Base-by-base conservation (phyloP, 2,113 vertebrate genomes). In the Setophaga coronata region DNA sequence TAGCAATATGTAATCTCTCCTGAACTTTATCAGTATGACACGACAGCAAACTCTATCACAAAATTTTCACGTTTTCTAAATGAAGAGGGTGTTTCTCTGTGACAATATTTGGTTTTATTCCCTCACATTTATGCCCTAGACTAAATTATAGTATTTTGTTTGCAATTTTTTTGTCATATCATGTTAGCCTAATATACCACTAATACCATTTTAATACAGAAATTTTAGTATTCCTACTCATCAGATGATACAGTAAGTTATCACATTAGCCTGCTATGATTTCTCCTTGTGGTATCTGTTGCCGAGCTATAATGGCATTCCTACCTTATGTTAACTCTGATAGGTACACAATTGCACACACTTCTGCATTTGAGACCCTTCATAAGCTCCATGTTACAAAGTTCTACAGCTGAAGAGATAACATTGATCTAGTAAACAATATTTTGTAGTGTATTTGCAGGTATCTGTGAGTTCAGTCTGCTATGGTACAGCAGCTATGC, bases 71-170 rank as follows among this genome's bases (percentile, higher is more conserved):
- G 24, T 85, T 93, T 81, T 93, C 79, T 94, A 96, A 96, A 91
- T 97, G 91, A 95, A 92, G 73, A 90, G 95, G 89, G 84, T 95
- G 87, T 95, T 96, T 71, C 91, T 93, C 43, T 92, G 29, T 95
- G 94, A 92, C 92, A 95, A 97, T 96, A 96, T 97, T 97, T 96
- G 90, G 95, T 96, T 95, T 94, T 95, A 96, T 92, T 88, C 76
- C n/a, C 80, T 97, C 95, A 97, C 96, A 97, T 93, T 95, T 90
- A 84, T 95, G 93, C 92, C 95, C 92, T 92, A 96, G 84, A 95
- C 95, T 95, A 97, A 97, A 97, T 97, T 97, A 97, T 82, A 95
- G 91, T 92, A 93, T 95, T 97, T 95, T 96, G 86, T 97, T 97
- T 96, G 96, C 87, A 96, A 94, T 97, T 95, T 97, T 95, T 97